A percentile compares a stretch with the other conserved stretches of the same genome.
Evolutionary conservation across 2,113 vertebrate species (phyloP).

Genomic region (Cryptomyrus ogoouensis): DNA sequence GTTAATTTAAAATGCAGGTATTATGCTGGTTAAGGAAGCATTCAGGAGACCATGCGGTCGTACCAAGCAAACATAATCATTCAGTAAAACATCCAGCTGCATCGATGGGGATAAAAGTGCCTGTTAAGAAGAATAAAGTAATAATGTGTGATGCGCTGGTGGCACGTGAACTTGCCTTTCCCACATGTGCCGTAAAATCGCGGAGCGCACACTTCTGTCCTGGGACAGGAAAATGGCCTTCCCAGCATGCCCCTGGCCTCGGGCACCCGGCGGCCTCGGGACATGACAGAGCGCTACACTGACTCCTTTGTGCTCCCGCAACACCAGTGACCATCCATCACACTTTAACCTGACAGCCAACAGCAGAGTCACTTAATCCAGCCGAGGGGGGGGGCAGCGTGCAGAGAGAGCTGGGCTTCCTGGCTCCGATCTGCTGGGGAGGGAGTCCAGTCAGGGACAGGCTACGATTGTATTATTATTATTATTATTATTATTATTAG

Average conservation of each 20-base stretch:
- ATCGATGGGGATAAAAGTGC: background rate
- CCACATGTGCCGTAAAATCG: background rate
- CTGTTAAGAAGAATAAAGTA: background rate
- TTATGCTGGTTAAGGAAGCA: background rate
- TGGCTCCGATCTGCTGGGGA: background rate
- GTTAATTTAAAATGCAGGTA: background rate
- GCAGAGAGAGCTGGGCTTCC: background rate
- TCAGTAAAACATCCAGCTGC: background rate
- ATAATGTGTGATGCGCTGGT: background rate
- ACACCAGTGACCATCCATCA: constrained; percentile 85
- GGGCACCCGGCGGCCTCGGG: constrained; percentile 62
- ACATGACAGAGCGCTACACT: constrained; percentile 58
- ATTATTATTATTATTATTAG: background rate
- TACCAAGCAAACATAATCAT: background rate
- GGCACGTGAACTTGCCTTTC: background rate
- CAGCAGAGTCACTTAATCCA: constrained; percentile 58
- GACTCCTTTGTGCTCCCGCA: constrained; percentile 69
- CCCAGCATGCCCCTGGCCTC: constrained; percentile 46
- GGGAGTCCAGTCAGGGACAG: background rate
- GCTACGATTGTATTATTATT: background rate
- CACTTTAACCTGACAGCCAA: constrained; percentile 76
- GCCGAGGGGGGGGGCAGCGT: background rate
- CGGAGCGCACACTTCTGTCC: background rate
- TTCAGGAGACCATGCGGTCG: background rate
- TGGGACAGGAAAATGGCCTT: background rate